Conservation (phyloP, 1,140 invertebrate genomes). For the Chironomus tepperi region DNA sequence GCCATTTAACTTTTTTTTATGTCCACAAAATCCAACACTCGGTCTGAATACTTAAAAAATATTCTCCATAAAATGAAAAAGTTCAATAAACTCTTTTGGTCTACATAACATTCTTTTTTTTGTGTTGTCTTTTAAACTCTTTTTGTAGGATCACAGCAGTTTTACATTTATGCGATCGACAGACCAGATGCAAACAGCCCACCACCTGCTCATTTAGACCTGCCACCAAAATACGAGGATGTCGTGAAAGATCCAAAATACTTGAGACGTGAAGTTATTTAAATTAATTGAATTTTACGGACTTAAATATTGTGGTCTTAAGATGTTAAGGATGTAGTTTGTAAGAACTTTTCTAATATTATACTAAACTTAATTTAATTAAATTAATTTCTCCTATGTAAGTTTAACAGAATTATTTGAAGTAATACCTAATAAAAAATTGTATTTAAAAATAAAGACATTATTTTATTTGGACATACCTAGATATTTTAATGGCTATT, state of each 20-base stretch:
- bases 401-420: too few species aligned
- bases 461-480: too few species aligned
- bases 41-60: not conserved
- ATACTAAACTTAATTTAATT: too few species aligned
- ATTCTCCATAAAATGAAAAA: not conserved
- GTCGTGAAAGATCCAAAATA: slow-evolving; percentile 3
- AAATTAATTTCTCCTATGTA: too few species aligned
- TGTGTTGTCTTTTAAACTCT: not conserved
- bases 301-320: not conserved
- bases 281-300: not conserved
- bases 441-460: too few species aligned
- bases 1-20: too few species aligned
- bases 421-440: too few species aligned
- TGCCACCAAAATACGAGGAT: not conserved
- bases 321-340: not conserved
- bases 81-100: not conserved
- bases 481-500: too few species aligned
- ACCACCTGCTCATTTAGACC: not conserved
- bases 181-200: not conserved
- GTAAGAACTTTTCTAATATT: too few species aligned
- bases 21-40: too few species aligned
- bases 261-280: not conserved
- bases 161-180: slow-evolving; percentile 11
- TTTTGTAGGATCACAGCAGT: slow-evolving; percentile 10
- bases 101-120: not conserved